Evolutionary conservation across 2,797 vertebrate genomes (phyloP).

Genomic region (Chlorospingus semifuscus): DNA sequence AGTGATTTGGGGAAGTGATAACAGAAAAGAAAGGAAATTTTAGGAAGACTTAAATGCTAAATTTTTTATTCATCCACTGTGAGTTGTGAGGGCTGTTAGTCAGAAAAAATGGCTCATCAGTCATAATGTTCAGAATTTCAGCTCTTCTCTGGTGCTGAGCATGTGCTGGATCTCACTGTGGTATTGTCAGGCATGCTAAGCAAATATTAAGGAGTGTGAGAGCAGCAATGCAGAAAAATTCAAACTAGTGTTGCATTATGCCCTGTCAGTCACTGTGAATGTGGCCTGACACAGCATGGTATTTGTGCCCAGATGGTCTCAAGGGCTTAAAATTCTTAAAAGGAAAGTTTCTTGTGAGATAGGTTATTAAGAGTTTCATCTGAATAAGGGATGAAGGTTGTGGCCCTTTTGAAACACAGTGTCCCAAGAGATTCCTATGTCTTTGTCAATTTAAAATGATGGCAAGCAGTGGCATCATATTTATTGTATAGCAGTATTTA

Average conservation of each 20-base stretch:
- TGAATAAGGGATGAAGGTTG: conserved; percentile 5
- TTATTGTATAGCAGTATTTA: conserved; percentile 19
- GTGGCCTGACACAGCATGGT: conserved; percentile 14
- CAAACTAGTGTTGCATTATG: conserved; percentile 19
- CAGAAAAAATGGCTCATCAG: neutral
- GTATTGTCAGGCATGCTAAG: neutral
- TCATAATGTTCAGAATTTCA: neutral
- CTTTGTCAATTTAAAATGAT: conserved; percentile 3
- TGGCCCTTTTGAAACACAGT: neutral
- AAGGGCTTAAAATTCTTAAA: conserved; percentile 41
- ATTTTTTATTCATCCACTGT: neutral
- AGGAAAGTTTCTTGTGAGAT: conserved; percentile 4
- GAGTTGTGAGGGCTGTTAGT: neutral
- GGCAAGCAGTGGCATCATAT: conserved; percentile 4
- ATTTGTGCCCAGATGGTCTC: conserved; percentile 9
- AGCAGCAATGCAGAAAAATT: conserved; percentile 34
- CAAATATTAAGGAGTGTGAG: conserved; percentile 3
- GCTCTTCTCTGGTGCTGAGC: neutral
- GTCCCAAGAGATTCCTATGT: neutral
- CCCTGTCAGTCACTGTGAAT: conserved; percentile 14
- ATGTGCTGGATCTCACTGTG: neutral
- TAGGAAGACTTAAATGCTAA: neutral
- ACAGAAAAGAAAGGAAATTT: neutral
- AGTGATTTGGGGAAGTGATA: neutral
- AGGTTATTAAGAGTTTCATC: conserved; percentile 9